Percentiles rank a stretch among this genome's conserved stretches.
These are phyloP conservation scores for Plectropomus leopardus DNA, from an alignment of 2,113 vertebrate genomes.

Conservation along the genomic window DNA sequence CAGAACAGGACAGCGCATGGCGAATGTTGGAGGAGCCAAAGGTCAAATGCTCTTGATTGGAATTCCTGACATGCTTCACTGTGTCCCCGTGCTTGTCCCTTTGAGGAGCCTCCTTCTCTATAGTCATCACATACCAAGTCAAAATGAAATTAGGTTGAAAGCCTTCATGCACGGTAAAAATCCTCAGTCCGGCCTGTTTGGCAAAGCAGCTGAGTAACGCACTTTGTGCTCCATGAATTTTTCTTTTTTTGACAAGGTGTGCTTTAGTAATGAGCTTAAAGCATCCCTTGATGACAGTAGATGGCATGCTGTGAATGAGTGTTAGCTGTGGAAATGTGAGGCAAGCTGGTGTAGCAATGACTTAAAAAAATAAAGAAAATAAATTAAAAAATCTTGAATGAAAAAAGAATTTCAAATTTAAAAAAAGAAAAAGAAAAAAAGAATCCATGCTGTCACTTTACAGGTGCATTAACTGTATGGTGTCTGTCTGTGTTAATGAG, in stretches of 20 bases:
- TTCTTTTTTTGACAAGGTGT: slow-evolving; percentile 30
- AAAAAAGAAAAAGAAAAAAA: neutral
- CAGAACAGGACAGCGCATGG: slow-evolving; percentile 39
- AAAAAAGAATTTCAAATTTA: neutral
- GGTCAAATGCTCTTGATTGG: slow-evolving; percentile 72
- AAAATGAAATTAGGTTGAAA: slow-evolving; percentile 51
- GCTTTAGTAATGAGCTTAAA: slow-evolving; percentile 31
- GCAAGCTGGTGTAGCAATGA: neutral
- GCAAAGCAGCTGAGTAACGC: slow-evolving; percentile 26
- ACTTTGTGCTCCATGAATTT: neutral
- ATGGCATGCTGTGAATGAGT: slow-evolving; percentile 9
- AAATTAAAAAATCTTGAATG: neutral
- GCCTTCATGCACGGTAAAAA: slow-evolving; percentile 35
- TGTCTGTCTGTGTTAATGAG: slow-evolving; percentile 46
- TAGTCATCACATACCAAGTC: slow-evolving; percentile 55
- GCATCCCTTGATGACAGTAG: neutral
- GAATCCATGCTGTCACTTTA: slow-evolving; percentile 21
- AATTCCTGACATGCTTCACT: slow-evolving; percentile 65
- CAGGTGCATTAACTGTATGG: slow-evolving; percentile 14
- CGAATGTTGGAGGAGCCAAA: slow-evolving; percentile 68
- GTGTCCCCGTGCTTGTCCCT: slow-evolving; percentile 55
- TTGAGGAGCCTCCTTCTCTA: slow-evolving; percentile 52
- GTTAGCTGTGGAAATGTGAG: neutral
- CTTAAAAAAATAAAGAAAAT: too few species aligned
- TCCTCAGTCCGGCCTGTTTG: neutral